A percentile compares a stretch with the other conserved stretches of the same genome.
These are phyloP conservation scores for Macrotus californicus DNA, from an alignment of 2,113 vertebrate species.

Conservation along the genomic window DNA sequence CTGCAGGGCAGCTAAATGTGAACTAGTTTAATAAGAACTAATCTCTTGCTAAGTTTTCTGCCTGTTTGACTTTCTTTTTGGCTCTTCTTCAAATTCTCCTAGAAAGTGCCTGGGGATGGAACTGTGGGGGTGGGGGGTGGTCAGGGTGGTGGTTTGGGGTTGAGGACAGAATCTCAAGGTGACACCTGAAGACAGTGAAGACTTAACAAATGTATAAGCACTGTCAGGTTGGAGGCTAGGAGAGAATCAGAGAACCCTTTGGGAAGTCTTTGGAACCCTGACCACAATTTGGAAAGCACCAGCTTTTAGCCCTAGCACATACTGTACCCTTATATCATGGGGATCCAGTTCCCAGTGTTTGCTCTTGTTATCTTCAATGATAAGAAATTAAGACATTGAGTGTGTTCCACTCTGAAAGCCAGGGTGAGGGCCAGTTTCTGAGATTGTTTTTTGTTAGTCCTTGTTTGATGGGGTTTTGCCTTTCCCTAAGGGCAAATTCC, in stretches of 20 bases:
- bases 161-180: not conserved
- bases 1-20: not conserved
- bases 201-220: not conserved
- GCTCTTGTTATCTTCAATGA: slow-evolving; percentile 44
- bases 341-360: not conserved
- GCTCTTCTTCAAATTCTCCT: not conserved
- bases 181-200: not conserved
- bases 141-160: too few relatives aligned
- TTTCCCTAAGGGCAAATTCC: slow-evolving; percentile 42
- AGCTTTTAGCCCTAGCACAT: not conserved
- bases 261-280: not conserved
- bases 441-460: slow-evolving; percentile 8
- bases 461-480: not conserved
- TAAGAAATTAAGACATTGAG: slow-evolving; percentile 37
- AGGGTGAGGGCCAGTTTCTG: not conserved
- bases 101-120: not conserved
- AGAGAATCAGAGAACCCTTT: not conserved
- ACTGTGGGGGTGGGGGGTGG: not conserved
- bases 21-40: not conserved
- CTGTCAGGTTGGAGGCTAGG: not conserved
- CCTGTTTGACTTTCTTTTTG: slow-evolving; percentile 11
- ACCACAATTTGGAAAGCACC: not conserved
- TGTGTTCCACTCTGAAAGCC: not conserved
- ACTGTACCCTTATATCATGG: not conserved
- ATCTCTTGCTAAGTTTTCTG: not conserved